Evolutionary conservation across 2,888 invertebrate species (phyloP).

Genomic region (Diabrotica balteata): DNA sequence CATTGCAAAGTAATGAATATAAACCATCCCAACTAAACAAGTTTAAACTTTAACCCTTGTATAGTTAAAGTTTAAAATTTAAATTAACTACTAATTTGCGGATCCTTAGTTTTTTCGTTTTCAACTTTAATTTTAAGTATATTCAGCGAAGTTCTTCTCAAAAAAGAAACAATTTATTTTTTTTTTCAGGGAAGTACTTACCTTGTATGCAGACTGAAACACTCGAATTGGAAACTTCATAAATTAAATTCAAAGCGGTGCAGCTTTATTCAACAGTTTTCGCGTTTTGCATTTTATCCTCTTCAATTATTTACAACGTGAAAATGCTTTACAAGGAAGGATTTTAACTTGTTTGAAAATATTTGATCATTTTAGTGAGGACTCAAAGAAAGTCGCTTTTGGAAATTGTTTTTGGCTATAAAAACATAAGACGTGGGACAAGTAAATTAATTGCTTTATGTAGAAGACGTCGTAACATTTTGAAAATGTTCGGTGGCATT

Average conservation of each 20-base stretch:
- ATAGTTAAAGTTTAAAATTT: neutral
- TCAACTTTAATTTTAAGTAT: neutral
- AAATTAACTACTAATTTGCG: neutral
- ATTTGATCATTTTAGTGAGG: too few relatives aligned
- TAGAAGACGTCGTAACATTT: too few relatives aligned
- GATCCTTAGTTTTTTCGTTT: neutral
- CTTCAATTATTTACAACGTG: slow-evolving; percentile 28
- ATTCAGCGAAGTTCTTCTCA: neutral
- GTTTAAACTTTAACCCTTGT: neutral
- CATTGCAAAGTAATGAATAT: too few relatives aligned
- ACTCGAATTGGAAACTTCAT: slow-evolving; percentile 21
- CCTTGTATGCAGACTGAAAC: slow-evolving; percentile 12
- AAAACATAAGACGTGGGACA: too few relatives aligned
- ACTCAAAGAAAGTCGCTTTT: too few relatives aligned
- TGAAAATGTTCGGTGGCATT: too few relatives aligned
- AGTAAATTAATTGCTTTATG: too few relatives aligned
- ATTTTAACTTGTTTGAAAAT: slow-evolving; percentile 1
- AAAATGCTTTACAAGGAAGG: slow-evolving; percentile 12
- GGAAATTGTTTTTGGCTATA: too few relatives aligned
- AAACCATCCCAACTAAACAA: neutral
- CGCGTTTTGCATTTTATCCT: slow-evolving; percentile 28
- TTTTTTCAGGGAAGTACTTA: neutral
- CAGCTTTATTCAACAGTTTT: slow-evolving; percentile 28
- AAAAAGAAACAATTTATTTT: slow-evolving; percentile 1
- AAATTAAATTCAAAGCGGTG: slow-evolving; percentile 27